Conservation (phyloP, 2,113 vertebrate genomes). For the Mormyrus iriodes region DNA sequence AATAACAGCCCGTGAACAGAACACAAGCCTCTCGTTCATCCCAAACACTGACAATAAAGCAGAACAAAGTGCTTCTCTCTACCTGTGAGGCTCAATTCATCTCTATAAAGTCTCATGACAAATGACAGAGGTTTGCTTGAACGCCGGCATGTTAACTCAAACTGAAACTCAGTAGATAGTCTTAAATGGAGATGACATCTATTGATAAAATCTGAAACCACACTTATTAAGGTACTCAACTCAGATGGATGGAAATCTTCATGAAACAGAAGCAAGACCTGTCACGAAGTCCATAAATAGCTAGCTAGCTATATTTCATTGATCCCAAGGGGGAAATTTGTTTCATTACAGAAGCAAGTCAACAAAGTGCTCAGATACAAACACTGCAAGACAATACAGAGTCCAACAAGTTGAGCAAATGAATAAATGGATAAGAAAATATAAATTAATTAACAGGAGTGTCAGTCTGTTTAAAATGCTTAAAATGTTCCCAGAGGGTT, state of each 20-base stretch:
- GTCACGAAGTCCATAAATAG: background rate
- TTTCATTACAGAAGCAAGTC: background rate
- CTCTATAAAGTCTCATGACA: background rate
- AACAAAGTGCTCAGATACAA: background rate
- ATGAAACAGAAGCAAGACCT: background rate
- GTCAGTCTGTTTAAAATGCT: background rate
- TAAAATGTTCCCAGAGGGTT: background rate
- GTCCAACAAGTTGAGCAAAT: background rate
- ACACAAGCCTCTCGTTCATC: background rate
- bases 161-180: background rate
- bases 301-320: background rate
- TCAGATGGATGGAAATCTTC: background rate
- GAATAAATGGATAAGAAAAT: background rate
- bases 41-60: background rate
- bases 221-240: background rate
- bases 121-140: background rate
- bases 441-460: background rate
- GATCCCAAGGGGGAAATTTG: background rate
- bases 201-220: background rate
- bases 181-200: background rate
- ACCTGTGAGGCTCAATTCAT: background rate
- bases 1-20: background rate
- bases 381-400: background rate
- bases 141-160: background rate
- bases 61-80: background rate